Conservation (phyloP, 2,113 vertebrate genomes). For the Melanerpes aurifrons region DNA sequence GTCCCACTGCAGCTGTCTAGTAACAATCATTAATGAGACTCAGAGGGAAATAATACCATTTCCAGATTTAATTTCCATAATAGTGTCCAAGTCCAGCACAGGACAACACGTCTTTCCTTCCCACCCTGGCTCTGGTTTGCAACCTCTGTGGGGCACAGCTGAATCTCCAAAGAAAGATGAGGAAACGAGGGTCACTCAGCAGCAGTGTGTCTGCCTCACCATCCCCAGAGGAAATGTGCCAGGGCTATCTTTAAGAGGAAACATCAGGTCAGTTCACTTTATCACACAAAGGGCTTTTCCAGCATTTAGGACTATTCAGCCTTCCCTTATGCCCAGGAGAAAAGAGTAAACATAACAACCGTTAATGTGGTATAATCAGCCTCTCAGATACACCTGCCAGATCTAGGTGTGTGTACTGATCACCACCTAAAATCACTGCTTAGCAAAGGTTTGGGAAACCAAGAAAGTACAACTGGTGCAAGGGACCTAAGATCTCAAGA, state of each 20-base stretch:
- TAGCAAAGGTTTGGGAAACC: not conserved
- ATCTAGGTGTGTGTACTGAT: not conserved
- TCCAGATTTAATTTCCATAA: slow-evolving; percentile 22
- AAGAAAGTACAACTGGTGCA: not conserved
- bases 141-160: rapidly evolving
- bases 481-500: not conserved
- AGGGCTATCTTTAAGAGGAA: not conserved
- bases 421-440: not conserved
- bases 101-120: not conserved
- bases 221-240: not conserved
- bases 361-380: not conserved
- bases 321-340: not conserved
- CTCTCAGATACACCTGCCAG: not conserved
- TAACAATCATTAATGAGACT: slow-evolving; percentile 5
- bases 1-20: slow-evolving; percentile 2
- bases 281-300: not conserved
- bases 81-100: not conserved
- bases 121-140: not conserved
- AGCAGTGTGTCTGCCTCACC: not conserved
- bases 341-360: not conserved
- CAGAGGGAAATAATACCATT: not conserved
- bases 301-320: too few relatives aligned
- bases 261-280: not conserved
- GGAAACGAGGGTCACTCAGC: not conserved
- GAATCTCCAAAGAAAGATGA: not conserved